Evolutionary conservation across 2,113 vertebrate genomes (phyloP).

Genomic region (Fregetta grallaria): DNA sequence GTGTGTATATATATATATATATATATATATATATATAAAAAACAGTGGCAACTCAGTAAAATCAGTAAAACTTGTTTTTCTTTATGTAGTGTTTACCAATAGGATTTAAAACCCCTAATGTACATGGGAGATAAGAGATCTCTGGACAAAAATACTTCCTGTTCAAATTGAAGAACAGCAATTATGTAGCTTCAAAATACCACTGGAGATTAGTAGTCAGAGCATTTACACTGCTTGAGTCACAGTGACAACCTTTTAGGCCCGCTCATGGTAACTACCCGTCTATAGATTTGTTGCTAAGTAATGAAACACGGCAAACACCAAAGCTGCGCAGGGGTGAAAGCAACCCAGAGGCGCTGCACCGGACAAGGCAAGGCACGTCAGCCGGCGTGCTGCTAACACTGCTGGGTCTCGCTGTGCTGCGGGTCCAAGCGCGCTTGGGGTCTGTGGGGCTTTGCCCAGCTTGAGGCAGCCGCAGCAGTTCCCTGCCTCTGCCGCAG

Average conservation of each 20-base stretch:
- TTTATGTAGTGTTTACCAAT: not conserved
- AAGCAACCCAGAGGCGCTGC: too few species aligned
- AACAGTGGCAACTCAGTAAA: not conserved
- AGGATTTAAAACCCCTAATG: not conserved
- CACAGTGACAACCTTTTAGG: not conserved
- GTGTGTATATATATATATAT: too few species aligned
- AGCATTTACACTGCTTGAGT: not conserved
- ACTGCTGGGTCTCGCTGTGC: not conserved
- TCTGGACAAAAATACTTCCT: not conserved
- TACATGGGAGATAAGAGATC: not conserved
- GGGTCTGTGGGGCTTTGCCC: not conserved
- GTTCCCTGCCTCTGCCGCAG: not conserved
- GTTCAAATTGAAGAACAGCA: not conserved
- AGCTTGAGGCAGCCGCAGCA: not conserved
- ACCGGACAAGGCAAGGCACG: too few species aligned
- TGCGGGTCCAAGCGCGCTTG: fast-evolving
- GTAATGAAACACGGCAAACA: too few species aligned
- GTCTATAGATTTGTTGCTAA: not conserved
- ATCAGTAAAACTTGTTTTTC: not conserved
- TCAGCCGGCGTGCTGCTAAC: too few species aligned
- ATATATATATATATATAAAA: too few species aligned
- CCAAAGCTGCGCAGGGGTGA: too few species aligned
- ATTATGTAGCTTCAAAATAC: not conserved
- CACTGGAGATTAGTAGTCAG: not conserved
- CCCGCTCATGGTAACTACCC: not conserved